These are phyloP conservation scores for Brachypodius melanocephalos DNA, from an alignment of 2,113 vertebrate genomes.

Conservation along the genomic window DNA sequence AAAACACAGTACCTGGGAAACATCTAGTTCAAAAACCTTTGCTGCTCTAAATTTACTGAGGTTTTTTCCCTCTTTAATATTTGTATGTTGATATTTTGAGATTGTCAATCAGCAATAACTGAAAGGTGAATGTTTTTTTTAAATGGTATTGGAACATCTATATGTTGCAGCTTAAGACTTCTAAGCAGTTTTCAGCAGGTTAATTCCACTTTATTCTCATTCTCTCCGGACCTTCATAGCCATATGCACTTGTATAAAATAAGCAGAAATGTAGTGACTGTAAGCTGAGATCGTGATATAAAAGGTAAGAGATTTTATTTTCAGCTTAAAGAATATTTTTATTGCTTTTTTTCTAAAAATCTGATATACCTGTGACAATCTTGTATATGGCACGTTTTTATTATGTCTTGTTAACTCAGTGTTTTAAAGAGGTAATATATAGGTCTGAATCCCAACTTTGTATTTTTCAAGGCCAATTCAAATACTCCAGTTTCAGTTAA, in stretches of 20 bases:
- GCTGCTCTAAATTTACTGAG: conserved; percentile 17
- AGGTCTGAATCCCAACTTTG: conserved; percentile 20
- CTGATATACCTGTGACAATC: conserved; percentile 35
- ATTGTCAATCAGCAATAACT: conserved; percentile 70
- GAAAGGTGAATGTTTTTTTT: conserved; percentile 72
- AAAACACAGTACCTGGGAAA: not conserved
- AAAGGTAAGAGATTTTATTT: conserved; percentile 82
- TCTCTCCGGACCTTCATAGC: conserved; percentile 77
- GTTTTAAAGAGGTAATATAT: not conserved
- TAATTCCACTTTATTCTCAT: conserved; percentile 79
- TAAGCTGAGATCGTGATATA: conserved; percentile 79
- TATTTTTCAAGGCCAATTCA: conserved; percentile 20
- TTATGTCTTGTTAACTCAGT: conserved; percentile 34
- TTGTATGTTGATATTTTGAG: conserved; percentile 64
- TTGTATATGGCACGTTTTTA: conserved; percentile 26
- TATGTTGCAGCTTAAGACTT: conserved; percentile 77
- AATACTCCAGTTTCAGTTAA: not conserved
- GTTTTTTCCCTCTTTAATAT: not conserved
- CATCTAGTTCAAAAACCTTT: not conserved
- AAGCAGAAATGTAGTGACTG: conserved; percentile 80
- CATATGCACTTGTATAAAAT: conserved; percentile 81
- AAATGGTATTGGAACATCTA: conserved; percentile 78
- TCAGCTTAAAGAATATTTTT: conserved; percentile 75
- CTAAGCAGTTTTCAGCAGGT: conserved; percentile 79
- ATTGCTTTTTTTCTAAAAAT: conserved; percentile 48